Evolutionary conservation across 2,888 invertebrate species (phyloP).

Genomic region (Drosophila ezoana): DNA sequence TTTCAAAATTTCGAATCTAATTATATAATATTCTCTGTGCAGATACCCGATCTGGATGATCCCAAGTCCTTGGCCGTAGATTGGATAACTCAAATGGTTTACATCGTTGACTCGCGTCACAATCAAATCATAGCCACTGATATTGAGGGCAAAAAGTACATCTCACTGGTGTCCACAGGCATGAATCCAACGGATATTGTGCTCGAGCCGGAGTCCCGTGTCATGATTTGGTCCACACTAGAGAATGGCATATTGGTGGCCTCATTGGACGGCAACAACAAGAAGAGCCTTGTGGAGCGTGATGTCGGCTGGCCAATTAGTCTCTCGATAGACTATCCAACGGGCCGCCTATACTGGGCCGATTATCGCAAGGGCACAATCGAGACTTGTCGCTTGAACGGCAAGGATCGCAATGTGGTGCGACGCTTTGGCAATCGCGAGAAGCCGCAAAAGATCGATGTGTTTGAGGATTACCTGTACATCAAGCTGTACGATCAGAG

Average conservation of each 20-base stretch:
- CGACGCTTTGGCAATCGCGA: conserved; percentile 86
- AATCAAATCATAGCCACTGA: conserved; percentile 84
- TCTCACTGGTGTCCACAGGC: conserved; percentile 84
- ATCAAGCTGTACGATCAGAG: conserved; percentile 88
- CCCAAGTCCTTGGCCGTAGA: conserved; percentile 92
- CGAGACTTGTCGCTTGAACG: conserved; percentile 89
- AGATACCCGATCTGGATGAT: conserved; percentile 87
- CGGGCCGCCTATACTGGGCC: conserved; percentile 92
- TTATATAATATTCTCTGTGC: not conserved
- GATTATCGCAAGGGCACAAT: conserved; percentile 92
- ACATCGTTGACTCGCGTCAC: conserved; percentile 88
- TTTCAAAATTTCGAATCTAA: not conserved
- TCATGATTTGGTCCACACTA: conserved; percentile 91
- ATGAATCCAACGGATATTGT: conserved; percentile 90
- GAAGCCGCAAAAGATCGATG: conserved; percentile 89
- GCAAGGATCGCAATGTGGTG: conserved; percentile 88
- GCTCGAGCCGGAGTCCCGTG: conserved; percentile 87
- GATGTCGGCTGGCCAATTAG: conserved; percentile 91
- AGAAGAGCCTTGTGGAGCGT: conserved; percentile 87
- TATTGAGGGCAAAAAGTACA: conserved; percentile 83
- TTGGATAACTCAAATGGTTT: conserved; percentile 89
- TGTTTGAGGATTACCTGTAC: conserved; percentile 90
- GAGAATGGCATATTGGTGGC: conserved; percentile 89
- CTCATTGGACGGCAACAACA: conserved; percentile 88
- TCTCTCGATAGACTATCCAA: conserved; percentile 90